Conservation (phyloP, 1,140 invertebrate genomes). For the Sminthurides bifidus region DNA sequence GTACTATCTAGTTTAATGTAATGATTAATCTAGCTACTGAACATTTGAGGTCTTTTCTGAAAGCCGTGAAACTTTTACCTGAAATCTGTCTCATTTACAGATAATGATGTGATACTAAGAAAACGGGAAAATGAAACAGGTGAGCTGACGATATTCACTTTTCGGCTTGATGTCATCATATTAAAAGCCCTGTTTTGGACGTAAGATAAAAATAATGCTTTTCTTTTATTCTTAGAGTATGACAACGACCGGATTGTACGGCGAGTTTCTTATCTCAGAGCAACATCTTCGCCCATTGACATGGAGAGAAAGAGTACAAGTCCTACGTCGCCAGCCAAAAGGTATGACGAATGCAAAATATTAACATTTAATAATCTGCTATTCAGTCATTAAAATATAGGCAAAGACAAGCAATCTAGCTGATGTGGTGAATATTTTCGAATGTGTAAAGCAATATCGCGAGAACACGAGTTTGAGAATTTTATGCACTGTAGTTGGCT, state of each 20-base stretch:
- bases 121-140: constrained; percentile 26
- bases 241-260: constrained; percentile 73
- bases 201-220: constrained; percentile 30
- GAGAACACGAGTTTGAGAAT: no score
- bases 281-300: constrained; percentile 46
- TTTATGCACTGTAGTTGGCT: no score
- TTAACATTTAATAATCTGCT: background rate
- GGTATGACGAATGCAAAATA: constrained; percentile 12
- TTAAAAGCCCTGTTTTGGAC: no score
- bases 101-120: constrained; percentile 29
- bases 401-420: no score
- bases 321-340: constrained; percentile 28
- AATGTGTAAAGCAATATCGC: no score
- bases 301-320: constrained; percentile 28
- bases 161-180: no score
- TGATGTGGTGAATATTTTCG: no score
- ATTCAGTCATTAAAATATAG: background rate
- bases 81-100: constrained; percentile 6
- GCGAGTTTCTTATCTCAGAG: constrained; percentile 80
- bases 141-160: no score
- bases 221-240: constrained; percentile 40
- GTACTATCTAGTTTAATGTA: background rate
- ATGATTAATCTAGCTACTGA: background rate
- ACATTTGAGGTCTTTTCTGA: background rate
- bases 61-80: background rate